phyloP scores from a whole-genome alignment of 1,140 invertebrate genomes.

The Coenobita brevimanus region DNA sequence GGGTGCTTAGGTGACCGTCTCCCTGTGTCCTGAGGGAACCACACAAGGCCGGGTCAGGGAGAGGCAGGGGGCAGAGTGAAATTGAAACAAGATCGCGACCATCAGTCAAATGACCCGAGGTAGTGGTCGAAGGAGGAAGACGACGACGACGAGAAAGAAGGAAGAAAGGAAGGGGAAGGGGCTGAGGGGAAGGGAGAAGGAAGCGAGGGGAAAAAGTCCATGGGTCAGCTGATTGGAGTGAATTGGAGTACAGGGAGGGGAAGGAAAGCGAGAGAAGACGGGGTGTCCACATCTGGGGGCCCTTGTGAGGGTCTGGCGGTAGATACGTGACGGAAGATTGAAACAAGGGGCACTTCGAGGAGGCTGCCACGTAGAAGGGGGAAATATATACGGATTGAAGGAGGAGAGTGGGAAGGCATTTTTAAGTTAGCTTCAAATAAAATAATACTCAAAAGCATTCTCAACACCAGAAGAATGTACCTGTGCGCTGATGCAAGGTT shows the following conservation, averaged over 20 bases:
- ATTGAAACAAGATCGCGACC: conserved; percentile 62
- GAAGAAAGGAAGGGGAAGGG: neutral
- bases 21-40: conserved; percentile 12
- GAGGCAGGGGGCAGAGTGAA: conserved; percentile 48
- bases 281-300: too few species aligned
- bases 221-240: neutral
- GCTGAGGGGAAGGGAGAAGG: neutral
- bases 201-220: neutral
- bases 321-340: too few species aligned
- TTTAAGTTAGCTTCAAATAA: too few species aligned
- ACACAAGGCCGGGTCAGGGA: neutral
- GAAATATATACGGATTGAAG: too few species aligned
- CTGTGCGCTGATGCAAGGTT: too few species aligned
- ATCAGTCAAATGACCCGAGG: conserved; percentile 58
- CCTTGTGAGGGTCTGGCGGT: too few species aligned
- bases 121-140: neutral
- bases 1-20: conserved; percentile 30
- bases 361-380: too few species aligned
- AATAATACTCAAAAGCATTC: too few species aligned
- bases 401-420: too few species aligned
- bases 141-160: neutral
- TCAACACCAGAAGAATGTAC: too few species aligned
- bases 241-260: neutral
- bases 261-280: too few species aligned
- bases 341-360: too few species aligned